phyloP scores from a whole-genome alignment of 2,888 invertebrate genomes.

The Arrhopalites spinosus region DNA sequence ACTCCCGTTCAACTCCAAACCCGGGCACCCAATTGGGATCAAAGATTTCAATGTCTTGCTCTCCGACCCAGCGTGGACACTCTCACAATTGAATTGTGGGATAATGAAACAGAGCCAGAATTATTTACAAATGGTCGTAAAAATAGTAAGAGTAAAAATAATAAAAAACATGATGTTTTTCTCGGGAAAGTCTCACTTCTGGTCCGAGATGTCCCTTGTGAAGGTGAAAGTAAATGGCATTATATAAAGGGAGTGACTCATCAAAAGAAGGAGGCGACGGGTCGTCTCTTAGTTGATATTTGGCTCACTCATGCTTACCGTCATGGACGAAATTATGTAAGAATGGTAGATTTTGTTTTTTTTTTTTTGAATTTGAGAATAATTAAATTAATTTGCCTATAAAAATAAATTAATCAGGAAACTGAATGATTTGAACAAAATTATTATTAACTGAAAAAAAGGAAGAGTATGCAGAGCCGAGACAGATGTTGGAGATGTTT shows the following conservation, averaged over 20 bases:
- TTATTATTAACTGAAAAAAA: slow-evolving; percentile 9
- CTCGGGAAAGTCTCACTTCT: slow-evolving; percentile 48
- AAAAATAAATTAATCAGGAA: neutral
- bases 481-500: slow-evolving; percentile 43
- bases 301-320: slow-evolving; percentile 53
- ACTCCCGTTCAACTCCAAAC: slow-evolving; percentile 43
- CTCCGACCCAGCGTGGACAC: slow-evolving; percentile 49
- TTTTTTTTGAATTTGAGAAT: slow-evolving; percentile 4
- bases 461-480: slow-evolving; percentile 45
- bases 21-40: slow-evolving; percentile 50
- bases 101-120: neutral
- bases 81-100: slow-evolving; percentile 49
- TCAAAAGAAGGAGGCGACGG: slow-evolving; percentile 31
- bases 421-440: neutral
- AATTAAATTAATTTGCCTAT: neutral
- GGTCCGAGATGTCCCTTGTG: slow-evolving; percentile 46
- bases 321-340: slow-evolving; percentile 52
- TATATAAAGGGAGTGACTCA: slow-evolving; percentile 32
- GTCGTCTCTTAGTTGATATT: slow-evolving; percentile 45
- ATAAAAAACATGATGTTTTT: slow-evolving; percentile 44
- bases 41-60: slow-evolving; percentile 51
- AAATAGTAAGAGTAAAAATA: neutral
- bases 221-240: slow-evolving; percentile 41
- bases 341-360: neutral
- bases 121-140: neutral